Percentiles rank a stretch among this genome's conserved stretches.
Conservation (phyloP, 2,113 vertebrate genomes). For the Aleadryas rufinucha region DNA sequence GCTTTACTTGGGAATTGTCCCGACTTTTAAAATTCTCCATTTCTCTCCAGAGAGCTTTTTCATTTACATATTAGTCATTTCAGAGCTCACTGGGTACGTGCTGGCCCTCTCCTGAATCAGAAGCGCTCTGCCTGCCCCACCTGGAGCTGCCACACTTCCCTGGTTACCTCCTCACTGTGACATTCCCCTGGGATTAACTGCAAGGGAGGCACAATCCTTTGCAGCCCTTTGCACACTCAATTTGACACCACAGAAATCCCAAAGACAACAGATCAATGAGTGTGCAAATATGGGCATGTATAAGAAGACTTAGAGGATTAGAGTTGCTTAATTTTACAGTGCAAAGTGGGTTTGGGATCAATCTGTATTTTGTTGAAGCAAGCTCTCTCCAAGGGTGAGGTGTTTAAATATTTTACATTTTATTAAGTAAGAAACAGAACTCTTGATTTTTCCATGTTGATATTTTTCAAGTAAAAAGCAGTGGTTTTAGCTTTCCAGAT, state of each 20-base stretch:
- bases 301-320: not conserved
- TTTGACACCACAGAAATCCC: not conserved
- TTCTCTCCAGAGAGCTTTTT: not conserved
- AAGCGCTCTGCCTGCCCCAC: not conserved
- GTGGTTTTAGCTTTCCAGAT: not conserved
- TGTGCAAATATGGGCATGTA: not conserved
- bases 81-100: not conserved
- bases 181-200: not conserved
- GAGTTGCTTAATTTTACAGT: not conserved
- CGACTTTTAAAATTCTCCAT: not conserved
- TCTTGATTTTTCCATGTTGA: not conserved
- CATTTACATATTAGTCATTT: not conserved
- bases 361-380: not conserved
- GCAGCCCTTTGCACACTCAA: not conserved
- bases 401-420: not conserved
- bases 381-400: not conserved
- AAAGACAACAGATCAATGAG: not conserved
- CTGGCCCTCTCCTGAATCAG: not conserved
- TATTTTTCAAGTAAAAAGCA: not conserved
- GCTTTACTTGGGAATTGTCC: slow-evolving; percentile 18
- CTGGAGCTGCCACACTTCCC: not conserved
- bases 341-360: not conserved
- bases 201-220: not conserved
- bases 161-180: not conserved
- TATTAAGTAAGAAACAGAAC: not conserved